These are phyloP conservation scores for Cabera pusaria DNA, from an alignment of 2,888 invertebrate genomes.

Conservation along the genomic window DNA sequence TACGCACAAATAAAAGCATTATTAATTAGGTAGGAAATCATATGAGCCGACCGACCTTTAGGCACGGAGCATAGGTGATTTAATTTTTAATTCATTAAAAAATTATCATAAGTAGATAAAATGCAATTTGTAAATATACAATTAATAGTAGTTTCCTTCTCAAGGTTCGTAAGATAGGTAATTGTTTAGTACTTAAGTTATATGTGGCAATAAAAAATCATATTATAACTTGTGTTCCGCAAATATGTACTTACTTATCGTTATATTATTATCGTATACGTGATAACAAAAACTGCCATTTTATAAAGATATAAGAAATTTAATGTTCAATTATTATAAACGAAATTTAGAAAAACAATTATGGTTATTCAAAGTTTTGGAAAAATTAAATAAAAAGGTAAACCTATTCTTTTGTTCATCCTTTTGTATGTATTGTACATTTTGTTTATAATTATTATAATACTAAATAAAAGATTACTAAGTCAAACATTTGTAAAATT, in stretches of 20 bases:
- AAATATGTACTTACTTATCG: conserved; percentile 44
- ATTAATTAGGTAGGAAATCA: conserved; percentile 6
- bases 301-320: conserved; percentile 57
- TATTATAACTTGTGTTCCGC: conserved; percentile 30
- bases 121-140: conserved; percentile 23
- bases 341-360: conserved; percentile 36
- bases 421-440: no score
- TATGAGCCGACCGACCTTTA: conserved; percentile 28
- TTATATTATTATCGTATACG: conserved; percentile 64
- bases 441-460: not conserved
- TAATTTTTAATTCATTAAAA: conserved; percentile 7
- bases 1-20: conserved; percentile 23
- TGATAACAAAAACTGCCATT: conserved; percentile 76
- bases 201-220: conserved; percentile 61
- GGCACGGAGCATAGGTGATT: conserved; percentile 13
- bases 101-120: not conserved
- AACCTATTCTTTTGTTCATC: no score
- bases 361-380: no score
- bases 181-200: conserved; percentile 15
- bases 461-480: conserved; percentile 27
- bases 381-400: no score
- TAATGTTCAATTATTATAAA: conserved; percentile 43
- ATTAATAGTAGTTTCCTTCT: conserved; percentile 21
- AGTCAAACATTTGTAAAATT: no score
- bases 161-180: conserved; percentile 28